These are phyloP conservation scores for Equus quagga DNA, from an alignment of 2,113 vertebrate species.

Conservation along the genomic window DNA sequence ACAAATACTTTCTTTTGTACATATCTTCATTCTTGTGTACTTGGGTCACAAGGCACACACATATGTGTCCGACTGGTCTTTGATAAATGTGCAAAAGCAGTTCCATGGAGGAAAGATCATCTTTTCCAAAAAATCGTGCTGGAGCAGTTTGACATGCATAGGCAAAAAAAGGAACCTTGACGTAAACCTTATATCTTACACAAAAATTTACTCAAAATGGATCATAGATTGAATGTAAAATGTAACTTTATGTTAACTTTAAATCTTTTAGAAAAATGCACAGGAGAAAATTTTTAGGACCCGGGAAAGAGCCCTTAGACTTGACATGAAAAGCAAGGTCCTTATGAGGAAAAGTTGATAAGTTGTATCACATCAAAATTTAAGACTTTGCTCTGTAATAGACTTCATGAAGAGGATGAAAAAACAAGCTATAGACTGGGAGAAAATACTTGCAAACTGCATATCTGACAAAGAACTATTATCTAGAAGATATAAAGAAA, in stretches of 20 bases:
- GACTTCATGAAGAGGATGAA: not conserved
- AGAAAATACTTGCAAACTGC: not conserved
- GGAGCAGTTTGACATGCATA: not conserved
- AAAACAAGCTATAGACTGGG: not conserved
- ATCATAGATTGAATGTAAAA: not conserved
- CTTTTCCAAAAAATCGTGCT: not conserved
- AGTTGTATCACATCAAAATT: not conserved
- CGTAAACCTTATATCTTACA: not conserved
- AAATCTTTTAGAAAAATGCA: not conserved
- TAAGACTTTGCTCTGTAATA: not conserved
- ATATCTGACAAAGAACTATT: no score
- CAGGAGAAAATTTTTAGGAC: no score
- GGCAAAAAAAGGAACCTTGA: not conserved
- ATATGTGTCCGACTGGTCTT: no score
- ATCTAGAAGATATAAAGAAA: not conserved
- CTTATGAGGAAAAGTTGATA: not conserved
- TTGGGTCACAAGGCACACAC: not conserved
- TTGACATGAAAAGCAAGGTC: no score
- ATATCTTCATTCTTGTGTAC: not conserved
- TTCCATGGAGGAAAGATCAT: no score
- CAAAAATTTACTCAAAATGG: not conserved
- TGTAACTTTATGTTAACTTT: not conserved
- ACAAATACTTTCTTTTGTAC: not conserved
- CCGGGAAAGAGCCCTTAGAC: no score
- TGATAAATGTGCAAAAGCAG: no score